Base-by-base conservation (phyloP, 2,113 vertebrate genomes). In the Paraplagusia blochii region DNA sequence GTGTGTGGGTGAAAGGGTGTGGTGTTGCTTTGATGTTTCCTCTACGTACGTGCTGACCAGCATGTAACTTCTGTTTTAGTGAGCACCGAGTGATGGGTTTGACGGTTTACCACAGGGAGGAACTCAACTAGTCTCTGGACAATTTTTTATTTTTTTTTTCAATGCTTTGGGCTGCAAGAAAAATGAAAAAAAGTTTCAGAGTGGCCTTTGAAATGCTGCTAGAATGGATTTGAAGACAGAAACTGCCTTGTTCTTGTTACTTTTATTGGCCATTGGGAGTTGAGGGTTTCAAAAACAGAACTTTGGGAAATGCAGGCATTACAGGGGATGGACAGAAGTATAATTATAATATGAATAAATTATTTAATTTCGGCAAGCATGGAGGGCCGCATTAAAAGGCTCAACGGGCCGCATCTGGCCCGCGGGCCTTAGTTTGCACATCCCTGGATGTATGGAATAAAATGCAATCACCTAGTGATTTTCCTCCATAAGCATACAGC, bases 21-120 rank as follows among this genome's bases (percentile, higher is more conserved):
- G 72, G 69, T 36, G 53, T 40, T 51, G 42, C 66, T 60, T 66
- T 66, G 44, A 79, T 65, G 61, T 50, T 63, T 53, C 59, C 3
- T 47, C n/a, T 19, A 14, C 0, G 34, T 74, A 53, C 16, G 43
- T 75, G 63, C 33, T 15, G 29, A 44, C 1, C 8, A 33, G 36
- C 46, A 42, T 1, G 35, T 11, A 22, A 44, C 46, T 40, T 16
- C n/a, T 44, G 7, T 43, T 54, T 54, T n/a, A 43, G 18, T 50
- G 47, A 58, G 29, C n/a, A 7, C 63, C 0, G 4, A 9, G 42
- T 33, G 50, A 50, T 7, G 8, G 12, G 59, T 3, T 9, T 5
- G 42, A 16, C 0, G 48, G 40, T 63, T 36, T n/a, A 45, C 22
- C 22, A 29, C 22, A 29, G 22, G 22, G 22, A 29, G 2, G 6